Conservation (phyloP, 2,113 vertebrate genomes). For the Sigmodon hispidus region DNA sequence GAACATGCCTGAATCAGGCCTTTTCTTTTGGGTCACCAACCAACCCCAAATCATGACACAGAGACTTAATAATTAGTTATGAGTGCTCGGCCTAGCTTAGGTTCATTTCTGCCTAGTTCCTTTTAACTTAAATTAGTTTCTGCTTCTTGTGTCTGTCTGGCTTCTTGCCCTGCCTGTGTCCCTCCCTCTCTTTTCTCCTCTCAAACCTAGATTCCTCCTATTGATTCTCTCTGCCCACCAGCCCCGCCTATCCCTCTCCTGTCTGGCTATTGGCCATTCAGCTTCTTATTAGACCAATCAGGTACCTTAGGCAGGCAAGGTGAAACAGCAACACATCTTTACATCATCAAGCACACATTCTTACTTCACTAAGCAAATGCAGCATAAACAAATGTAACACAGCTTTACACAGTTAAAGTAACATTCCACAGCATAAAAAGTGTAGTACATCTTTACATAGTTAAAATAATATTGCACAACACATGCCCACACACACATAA, state of each 20-base stretch:
- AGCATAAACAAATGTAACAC: too few relatives aligned
- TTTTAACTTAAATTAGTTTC: not conserved
- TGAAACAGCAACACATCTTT: not conserved
- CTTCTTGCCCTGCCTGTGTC: not conserved
- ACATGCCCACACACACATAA: not conserved
- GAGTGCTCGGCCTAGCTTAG: not conserved
- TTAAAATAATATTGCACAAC: not conserved
- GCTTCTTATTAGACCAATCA: not conserved
- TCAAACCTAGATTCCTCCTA: not conserved
- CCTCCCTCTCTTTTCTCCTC: not conserved
- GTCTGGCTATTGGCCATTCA: not conserved
- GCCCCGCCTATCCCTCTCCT: not conserved
- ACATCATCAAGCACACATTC: not conserved
- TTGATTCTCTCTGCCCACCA: not conserved
- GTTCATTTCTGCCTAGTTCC: not conserved
- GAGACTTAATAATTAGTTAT: not conserved
- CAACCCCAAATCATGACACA: not conserved
- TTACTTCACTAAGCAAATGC: too few relatives aligned
- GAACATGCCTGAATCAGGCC: not conserved
- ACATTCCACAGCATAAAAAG: too few relatives aligned
- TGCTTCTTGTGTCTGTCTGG: not conserved
- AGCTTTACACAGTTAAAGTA: too few relatives aligned
- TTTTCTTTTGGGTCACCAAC: not conserved
- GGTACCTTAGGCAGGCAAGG: not conserved
- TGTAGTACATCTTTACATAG: not conserved